phyloP scores from a whole-genome alignment of 1,140 invertebrate species.

The Wiebesia pumilae region DNA sequence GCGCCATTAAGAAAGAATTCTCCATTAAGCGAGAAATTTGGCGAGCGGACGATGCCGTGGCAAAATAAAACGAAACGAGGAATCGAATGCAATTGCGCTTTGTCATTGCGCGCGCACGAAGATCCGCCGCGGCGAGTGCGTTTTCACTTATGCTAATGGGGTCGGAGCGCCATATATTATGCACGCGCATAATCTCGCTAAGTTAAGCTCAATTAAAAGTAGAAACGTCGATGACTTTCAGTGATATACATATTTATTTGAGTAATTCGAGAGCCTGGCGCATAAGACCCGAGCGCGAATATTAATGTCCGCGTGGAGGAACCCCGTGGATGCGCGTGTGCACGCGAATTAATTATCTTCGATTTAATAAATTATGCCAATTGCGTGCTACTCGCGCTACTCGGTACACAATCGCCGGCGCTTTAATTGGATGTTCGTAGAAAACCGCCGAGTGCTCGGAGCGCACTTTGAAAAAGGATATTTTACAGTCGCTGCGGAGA shows the following conservation, averaged over 20 bases:
- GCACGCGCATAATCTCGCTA: slow-evolving; percentile 4
- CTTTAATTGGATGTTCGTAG: not conserved
- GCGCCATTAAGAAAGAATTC: not conserved
- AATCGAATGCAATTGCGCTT: not conserved
- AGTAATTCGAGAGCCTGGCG: slow-evolving; percentile 20
- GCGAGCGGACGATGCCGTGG: not conserved
- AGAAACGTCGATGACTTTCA: slow-evolving; percentile 29
- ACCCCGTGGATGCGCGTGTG: not conserved
- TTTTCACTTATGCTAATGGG: not conserved
- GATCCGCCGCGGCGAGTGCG: too few relatives aligned
- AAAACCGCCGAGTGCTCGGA: not conserved
- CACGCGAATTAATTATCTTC: not conserved
- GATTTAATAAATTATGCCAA: not conserved
- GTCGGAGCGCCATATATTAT: not conserved
- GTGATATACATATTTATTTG: slow-evolving; percentile 30
- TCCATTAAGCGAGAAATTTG: not conserved
- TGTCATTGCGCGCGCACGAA: too few relatives aligned
- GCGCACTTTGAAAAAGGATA: not conserved
- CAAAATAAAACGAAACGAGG: not conserved
- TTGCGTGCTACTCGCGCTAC: not conserved
- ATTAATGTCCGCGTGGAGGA: not conserved
- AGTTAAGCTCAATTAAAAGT: slow-evolving; percentile 46
- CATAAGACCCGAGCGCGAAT: too few relatives aligned
- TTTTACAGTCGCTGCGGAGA: not conserved
- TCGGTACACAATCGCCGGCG: too few relatives aligned